A percentile compares a stretch with the other conserved stretches of the same genome.
Conservation (phyloP, 2,113 vertebrate species). For the Pachypanchax playfairii region DNA sequence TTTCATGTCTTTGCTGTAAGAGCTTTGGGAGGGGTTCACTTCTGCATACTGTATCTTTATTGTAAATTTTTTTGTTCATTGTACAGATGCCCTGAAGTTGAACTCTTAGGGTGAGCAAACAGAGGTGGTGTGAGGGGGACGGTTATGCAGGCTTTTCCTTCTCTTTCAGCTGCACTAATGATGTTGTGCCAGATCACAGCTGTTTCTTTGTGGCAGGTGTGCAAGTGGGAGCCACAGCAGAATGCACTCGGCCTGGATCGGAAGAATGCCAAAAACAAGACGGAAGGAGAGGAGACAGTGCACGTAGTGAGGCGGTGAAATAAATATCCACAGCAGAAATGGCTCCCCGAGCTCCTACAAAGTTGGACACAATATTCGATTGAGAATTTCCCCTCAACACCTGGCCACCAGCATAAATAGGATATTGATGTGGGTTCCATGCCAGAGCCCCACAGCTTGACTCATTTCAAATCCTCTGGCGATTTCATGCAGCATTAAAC, state of each 20-base stretch:
- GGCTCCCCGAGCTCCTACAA: slow-evolving; percentile 61
- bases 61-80: slow-evolving; percentile 61
- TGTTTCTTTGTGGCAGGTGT: slow-evolving; percentile 80
- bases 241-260: slow-evolving; percentile 54
- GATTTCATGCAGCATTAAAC: slow-evolving; percentile 62
- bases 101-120: slow-evolving; percentile 67
- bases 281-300: slow-evolving; percentile 75
- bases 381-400: slow-evolving; percentile 76
- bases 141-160: slow-evolving; percentile 62
- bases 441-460: slow-evolving; percentile 66
- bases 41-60: slow-evolving; percentile 59
- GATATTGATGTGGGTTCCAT: slow-evolving; percentile 62
- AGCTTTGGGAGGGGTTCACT: slow-evolving; percentile 19
- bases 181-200: slow-evolving; percentile 80
- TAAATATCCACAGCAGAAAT: slow-evolving; percentile 70
- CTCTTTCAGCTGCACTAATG: slow-evolving; percentile 77
- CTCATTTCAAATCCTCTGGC: slow-evolving; percentile 54
- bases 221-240: slow-evolving; percentile 66
- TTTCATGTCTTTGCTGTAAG: slow-evolving; percentile 42
- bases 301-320: slow-evolving; percentile 66
- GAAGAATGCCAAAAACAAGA: slow-evolving; percentile 75
- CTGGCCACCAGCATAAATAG: slow-evolving; percentile 71
- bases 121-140: slow-evolving; percentile 22
- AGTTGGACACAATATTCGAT: slow-evolving; percentile 69
- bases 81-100: slow-evolving; percentile 67